Evolutionary conservation across 2,888 invertebrate species (phyloP), one percentile per base, ranked within the genome.

Genomic region (Drosophila kanekoi): DNA sequence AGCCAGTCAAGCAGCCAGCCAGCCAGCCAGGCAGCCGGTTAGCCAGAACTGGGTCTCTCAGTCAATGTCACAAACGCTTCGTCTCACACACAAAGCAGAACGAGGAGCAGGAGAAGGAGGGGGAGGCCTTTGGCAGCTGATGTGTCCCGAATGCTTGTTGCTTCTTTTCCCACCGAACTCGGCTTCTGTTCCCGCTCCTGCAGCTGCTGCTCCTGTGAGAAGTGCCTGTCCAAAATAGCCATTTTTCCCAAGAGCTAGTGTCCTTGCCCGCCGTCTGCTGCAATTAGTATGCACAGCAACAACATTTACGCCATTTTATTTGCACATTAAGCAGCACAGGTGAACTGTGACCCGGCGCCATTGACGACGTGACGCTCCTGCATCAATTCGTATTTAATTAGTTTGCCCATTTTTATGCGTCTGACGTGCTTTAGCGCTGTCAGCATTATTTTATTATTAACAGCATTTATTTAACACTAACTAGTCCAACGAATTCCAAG

Each of bases 11-110:
- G 13, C 35, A 35, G 11, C 4, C 35, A 35, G 35, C 35, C 20
- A 56, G 61, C 37, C 65, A 37, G 81, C 54, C 67, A 66, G 62
- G 23, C 79, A 63, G 82, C 87, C 87, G 89, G 87, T 72, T 63
- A 54, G 32, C 11, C 68, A 72, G 54, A 88, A 83, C 56, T 84
- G 84, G 87, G 87, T 87, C 75, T 85, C 89, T 87, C 86, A 84
- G 84, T 89, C 84, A 89, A 89, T 85, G 84, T 89, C 84, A 88
- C 52, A 73, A 64, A 43, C 54, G 56, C 49, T 51, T 54, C 53
- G 67, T 63, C 49, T 48, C 53, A 11, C 41, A 52, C 32, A 18
- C 23, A 23, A 23, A 23, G 23, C 53, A 2, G 8, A 8, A 6
- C 6, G 23, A 2, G 8, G 8, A 44, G 44, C 9, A 18, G 47